Percentiles rank a stretch among this genome's conserved stretches.
phyloP scores from a whole-genome alignment of 92 coral and sea anemone species.

The Porites cylindrica region DNA sequence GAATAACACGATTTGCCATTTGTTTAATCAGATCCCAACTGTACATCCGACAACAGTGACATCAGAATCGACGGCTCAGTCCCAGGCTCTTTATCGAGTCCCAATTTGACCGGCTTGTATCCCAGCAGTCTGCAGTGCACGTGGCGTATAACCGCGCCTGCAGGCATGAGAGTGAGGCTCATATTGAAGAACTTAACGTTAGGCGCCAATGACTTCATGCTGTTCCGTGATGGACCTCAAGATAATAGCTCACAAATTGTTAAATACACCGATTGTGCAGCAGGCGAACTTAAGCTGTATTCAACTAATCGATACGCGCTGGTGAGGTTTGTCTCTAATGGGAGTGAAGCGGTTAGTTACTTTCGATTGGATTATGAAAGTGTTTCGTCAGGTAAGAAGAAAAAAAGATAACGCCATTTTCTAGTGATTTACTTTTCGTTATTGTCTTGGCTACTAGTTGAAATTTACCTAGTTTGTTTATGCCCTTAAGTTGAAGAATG shows the following conservation, averaged over 20 bases:
- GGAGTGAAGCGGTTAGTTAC: not conserved
- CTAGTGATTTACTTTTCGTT: not conserved
- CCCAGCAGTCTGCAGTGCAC: conserved; percentile 79
- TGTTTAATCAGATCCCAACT: conserved; percentile 15
- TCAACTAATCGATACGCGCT: conserved; percentile 25
- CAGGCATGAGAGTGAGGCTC: conserved; percentile 60
- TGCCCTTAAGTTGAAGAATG: no score
- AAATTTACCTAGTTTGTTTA: not conserved
- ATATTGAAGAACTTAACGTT: conserved; percentile 29
- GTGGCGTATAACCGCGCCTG: conserved; percentile 73
- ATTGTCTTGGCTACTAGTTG: not conserved
- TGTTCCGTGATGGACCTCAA: conserved; percentile 52
- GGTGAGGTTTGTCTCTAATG: conserved; percentile 26
- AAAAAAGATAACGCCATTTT: not conserved
- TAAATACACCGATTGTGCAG: conserved; percentile 11
- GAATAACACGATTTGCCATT: not conserved
- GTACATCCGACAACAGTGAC: conserved; percentile 66
- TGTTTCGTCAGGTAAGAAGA: conserved; percentile 6
- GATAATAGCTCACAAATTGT: conserved; percentile 40
- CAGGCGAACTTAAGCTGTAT: conserved; percentile 22
- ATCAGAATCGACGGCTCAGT: conserved; percentile 49
- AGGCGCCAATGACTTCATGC: conserved; percentile 34
- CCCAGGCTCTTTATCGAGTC: conserved; percentile 63
- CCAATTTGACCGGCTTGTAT: conserved; percentile 66
- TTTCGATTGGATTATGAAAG: conserved; percentile 20